A percentile compares a stretch with the other conserved stretches of the same genome.
Conservation (phyloP, 1,140 invertebrate species). For the Lepidurus arcticus region DNA sequence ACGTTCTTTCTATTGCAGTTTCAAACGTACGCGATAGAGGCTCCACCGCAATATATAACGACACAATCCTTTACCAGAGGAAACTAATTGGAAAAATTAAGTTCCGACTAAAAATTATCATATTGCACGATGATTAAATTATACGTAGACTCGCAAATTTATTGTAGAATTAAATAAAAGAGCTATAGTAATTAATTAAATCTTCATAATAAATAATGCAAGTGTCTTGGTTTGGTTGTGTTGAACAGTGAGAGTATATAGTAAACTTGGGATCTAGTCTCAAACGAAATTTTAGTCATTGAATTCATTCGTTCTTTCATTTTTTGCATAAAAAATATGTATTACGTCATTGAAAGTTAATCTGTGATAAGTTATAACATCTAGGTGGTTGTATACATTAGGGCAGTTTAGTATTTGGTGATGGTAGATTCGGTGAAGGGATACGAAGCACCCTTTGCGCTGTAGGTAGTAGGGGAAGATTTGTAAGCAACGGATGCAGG, state of each 20-base stretch:
- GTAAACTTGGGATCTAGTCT: neutral
- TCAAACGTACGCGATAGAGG: too few relatives aligned
- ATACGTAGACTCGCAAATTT: too few relatives aligned
- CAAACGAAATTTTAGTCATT: neutral
- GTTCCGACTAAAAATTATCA: too few relatives aligned
- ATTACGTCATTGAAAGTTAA: neutral
- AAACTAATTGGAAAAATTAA: too few relatives aligned
- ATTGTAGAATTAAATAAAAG: too few relatives aligned
- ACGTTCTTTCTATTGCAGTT: too few relatives aligned
- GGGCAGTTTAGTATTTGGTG: neutral
- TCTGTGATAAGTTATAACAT: neutral
- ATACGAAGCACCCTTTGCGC: neutral
- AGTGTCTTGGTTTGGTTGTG: conserved; percentile 28
- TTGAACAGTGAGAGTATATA: neutral
- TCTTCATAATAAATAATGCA: neutral
- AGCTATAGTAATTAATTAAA: too few relatives aligned
- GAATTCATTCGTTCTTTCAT: neutral
- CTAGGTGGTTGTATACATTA: neutral
- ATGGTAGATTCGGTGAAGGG: neutral
- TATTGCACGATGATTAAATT: too few relatives aligned
- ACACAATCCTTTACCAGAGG: too few relatives aligned
- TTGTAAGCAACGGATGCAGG: neutral
- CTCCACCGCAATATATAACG: too few relatives aligned
- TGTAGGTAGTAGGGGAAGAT: neutral
- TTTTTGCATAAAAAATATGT: neutral